Evolutionary conservation across 2,113 vertebrate genomes (phyloP).

Genomic region (Campylomormyrus numenius): DNA sequence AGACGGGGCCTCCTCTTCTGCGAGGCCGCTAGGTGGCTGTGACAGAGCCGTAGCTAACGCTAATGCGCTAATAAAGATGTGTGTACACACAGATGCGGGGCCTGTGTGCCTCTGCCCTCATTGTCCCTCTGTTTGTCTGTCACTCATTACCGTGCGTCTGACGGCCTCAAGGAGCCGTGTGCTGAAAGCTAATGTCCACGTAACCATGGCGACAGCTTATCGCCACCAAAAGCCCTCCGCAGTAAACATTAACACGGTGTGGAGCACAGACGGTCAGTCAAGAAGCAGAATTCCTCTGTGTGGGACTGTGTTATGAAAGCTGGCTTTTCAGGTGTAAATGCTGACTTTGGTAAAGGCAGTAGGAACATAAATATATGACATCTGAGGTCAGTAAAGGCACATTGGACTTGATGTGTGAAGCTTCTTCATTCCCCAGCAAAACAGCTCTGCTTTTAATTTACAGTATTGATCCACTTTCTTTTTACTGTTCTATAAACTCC

Average conservation of each 20-base stretch:
- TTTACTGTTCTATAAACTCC: not conserved
- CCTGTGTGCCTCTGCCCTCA: not conserved
- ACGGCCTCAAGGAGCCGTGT: constrained; percentile 57
- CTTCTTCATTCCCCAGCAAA: not conserved
- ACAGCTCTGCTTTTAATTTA: not conserved
- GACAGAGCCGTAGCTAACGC: no score
- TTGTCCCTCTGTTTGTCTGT: constrained; percentile 32
- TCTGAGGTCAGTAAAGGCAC: not conserved
- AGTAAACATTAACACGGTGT: constrained; percentile 70
- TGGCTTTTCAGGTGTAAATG: not conserved
- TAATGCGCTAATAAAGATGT: no score
- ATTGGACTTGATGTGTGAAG: not conserved
- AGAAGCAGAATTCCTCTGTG: not conserved
- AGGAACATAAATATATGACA: not conserved
- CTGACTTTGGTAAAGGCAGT: not conserved
- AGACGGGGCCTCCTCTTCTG: not conserved
- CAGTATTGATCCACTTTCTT: not conserved
- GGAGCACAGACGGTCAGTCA: not conserved
- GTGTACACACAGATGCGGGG: not conserved
- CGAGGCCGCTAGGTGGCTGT: not conserved
- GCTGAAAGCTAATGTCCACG: constrained; percentile 63
- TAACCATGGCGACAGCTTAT: constrained; percentile 74
- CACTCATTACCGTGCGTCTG: constrained; percentile 58
- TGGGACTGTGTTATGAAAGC: not conserved
- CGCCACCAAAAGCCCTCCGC: constrained; percentile 71